These are phyloP conservation scores for Caenorhabditis inopinata DNA, from an alignment of 1,140 invertebrate species.

Conservation along the genomic window DNA sequence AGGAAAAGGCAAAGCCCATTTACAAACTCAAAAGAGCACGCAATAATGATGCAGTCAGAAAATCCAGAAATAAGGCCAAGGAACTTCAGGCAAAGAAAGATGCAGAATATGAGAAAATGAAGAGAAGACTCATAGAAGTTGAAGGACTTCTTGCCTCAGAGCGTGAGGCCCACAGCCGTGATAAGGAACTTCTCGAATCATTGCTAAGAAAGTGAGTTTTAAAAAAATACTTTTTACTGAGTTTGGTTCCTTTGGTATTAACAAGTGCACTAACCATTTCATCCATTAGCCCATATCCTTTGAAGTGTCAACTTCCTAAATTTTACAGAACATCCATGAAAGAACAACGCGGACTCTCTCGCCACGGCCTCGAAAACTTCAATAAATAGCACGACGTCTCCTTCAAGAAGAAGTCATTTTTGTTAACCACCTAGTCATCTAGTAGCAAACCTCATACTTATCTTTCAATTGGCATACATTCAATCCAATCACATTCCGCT, in stretches of 20 bases:
- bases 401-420: no score
- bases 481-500: background rate
- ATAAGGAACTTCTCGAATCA: background rate
- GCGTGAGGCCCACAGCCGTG: background rate
- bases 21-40: constrained; percentile 51
- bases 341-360: background rate
- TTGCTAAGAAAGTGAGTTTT: background rate
- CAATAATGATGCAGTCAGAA: constrained; percentile 52
- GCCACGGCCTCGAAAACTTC: background rate
- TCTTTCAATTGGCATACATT: background rate
- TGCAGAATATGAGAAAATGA: constrained; percentile 14
- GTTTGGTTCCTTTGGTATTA: no score
- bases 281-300: no score
- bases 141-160: background rate
- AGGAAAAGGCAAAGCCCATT: constrained; percentile 36
- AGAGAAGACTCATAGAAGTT: background rate
- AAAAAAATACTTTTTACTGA: background rate
- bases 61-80: constrained; percentile 47
- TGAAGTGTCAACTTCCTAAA: no score
- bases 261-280: background rate
- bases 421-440: background rate
- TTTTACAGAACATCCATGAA: background rate
- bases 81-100: constrained; percentile 21
- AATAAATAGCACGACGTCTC: background rate
- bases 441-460: background rate